Conservation (phyloP, 30 jellyfish, hydroid and myxozoan genomes). For the Pseudorhiza aurosa region DNA sequence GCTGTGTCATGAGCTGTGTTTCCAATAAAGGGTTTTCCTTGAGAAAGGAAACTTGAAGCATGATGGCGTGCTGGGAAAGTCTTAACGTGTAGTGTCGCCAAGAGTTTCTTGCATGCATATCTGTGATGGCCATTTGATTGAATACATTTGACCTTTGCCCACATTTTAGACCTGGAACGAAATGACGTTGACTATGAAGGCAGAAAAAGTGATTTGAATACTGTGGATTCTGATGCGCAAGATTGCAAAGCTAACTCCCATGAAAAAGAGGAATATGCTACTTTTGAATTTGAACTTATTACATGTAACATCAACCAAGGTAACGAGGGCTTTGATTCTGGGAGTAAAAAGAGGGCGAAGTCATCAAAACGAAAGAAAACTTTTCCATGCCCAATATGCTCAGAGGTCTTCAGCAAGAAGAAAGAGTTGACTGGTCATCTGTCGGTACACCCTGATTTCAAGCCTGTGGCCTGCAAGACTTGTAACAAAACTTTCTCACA, state of each 20-base stretch:
- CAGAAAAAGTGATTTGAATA: not conserved
- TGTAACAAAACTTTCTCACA: slow-evolving; percentile 43
- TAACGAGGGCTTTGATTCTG: not conserved
- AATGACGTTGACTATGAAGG: no score
- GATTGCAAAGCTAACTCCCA: not conserved
- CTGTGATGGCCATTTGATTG: no score
- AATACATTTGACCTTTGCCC: no score
- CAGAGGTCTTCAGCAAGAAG: slow-evolving; percentile 20
- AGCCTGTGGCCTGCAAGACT: slow-evolving; percentile 10
- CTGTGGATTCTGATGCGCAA: not conserved
- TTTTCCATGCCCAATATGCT: slow-evolving; percentile 22
- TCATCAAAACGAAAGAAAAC: not conserved
- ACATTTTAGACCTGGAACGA: no score
- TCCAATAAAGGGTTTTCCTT: no score
- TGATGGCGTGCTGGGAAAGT: no score
- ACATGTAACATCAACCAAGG: not conserved
- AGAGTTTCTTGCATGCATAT: no score
- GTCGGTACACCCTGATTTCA: slow-evolving; percentile 12
- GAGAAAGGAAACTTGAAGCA: no score
- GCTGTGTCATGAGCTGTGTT: no score
- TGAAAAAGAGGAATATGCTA: slow-evolving; percentile 5
- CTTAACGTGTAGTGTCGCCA: no score
- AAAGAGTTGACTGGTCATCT: slow-evolving; percentile 29
- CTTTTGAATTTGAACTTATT: slow-evolving; percentile 7
- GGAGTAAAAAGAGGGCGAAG: not conserved